Evolutionary conservation across 2,797 vertebrate species (phyloP).

Genomic region (Pipistrellus pipistrellus): DNA sequence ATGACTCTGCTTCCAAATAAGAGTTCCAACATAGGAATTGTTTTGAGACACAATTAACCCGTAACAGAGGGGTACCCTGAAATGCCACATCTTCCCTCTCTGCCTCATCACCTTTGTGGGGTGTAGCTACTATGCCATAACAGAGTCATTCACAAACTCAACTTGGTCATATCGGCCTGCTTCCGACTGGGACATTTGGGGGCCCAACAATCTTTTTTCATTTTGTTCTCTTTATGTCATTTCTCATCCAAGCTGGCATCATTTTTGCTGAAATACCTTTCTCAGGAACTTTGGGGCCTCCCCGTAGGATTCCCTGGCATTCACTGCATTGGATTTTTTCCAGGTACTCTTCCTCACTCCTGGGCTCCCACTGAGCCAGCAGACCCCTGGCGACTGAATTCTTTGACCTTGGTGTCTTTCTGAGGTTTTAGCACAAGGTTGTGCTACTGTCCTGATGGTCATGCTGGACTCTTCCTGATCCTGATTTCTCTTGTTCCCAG

Average conservation of each 20-base stretch:
- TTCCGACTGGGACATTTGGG: neutral
- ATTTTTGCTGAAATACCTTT: neutral
- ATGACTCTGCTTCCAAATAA: neutral
- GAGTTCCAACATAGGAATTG: fast-evolving
- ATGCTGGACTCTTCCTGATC: fast-evolving
- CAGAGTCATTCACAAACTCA: neutral
- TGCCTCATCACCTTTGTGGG: neutral
- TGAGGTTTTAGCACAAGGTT: neutral
- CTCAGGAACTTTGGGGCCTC: fast-evolving
- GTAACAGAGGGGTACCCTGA: neutral
- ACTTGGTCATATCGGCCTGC: too few species aligned
- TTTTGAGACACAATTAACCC: neutral
- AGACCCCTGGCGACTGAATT: neutral
- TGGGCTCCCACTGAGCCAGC: fast-evolving
- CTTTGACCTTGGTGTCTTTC: neutral
- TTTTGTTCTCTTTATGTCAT: too few species aligned
- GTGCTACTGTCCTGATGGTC: fast-evolving
- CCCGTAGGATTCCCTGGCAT: neutral
- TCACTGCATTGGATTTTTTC: fast-evolving
- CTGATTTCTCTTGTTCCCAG: neutral
- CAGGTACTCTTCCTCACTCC: fast-evolving
- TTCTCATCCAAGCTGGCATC: fast-evolving
- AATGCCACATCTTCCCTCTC: neutral
- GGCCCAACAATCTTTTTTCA: fast-evolving
- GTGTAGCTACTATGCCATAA: too few species aligned